Percentiles rank a stretch among this genome's conserved stretches.
Evolutionary conservation across 2,888 invertebrate species (phyloP).

Genomic region (Athalia cordata): DNA sequence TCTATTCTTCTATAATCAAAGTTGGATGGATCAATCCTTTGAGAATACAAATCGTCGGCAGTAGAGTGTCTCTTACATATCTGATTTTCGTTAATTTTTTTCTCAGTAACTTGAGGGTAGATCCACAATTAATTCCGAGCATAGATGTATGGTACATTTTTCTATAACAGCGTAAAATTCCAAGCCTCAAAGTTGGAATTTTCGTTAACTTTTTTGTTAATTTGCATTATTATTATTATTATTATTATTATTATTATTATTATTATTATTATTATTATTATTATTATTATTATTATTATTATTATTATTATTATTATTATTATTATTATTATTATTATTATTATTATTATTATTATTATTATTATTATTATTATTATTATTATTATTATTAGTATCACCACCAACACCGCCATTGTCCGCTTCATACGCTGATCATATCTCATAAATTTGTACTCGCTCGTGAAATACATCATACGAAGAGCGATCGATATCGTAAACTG

Average conservation of each 20-base stretch:
- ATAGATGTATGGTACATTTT: too few relatives aligned
- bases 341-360: neutral
- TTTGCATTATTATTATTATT: neutral
- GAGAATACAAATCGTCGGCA: too few relatives aligned
- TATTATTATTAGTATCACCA: neutral
- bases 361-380: neutral
- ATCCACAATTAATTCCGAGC: too few relatives aligned
- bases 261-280: neutral
- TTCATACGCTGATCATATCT: neutral
- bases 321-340: neutral
- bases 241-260: neutral
- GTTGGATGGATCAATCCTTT: too few relatives aligned
- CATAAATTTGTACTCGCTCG: too few relatives aligned
- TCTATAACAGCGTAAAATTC: too few relatives aligned
- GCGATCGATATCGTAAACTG: too few relatives aligned
- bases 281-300: conserved; percentile 2
- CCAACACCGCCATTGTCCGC: neutral
- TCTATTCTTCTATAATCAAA: too few relatives aligned
- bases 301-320: neutral
- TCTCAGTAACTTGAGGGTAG: too few relatives aligned
- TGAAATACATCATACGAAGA: too few relatives aligned
- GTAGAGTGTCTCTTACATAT: too few relatives aligned
- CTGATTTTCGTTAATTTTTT: too few relatives aligned
- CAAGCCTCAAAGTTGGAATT: neutral
- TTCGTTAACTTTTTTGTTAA: neutral